Percentiles rank a stretch among this genome's conserved stretches.
Conservation (phyloP, 2,113 vertebrate genomes). For the Raja brachyura region DNA sequence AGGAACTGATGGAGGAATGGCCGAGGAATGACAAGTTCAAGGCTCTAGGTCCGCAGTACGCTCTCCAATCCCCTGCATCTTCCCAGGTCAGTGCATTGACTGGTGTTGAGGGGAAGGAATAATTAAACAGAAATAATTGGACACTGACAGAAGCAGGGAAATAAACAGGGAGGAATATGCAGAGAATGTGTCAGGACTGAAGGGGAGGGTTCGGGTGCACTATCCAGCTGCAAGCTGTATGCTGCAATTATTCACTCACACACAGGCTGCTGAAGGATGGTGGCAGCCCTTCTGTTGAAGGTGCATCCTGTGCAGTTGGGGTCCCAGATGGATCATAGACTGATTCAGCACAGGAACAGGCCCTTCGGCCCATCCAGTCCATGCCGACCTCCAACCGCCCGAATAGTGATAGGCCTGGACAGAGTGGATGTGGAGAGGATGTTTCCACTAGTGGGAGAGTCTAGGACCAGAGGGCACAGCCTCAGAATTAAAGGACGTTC, state of each 20-base stretch:
- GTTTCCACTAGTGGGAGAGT: too few species aligned
- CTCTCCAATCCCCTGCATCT: slow-evolving; percentile 46
- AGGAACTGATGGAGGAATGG: slow-evolving; percentile 58
- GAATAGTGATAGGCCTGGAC: too few species aligned
- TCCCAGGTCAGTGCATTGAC: slow-evolving; percentile 45
- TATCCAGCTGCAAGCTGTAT: neutral
- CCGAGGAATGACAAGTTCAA: slow-evolving; percentile 50
- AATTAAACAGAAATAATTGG: neutral
- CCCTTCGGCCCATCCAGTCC: neutral
- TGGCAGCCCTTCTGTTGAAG: neutral
- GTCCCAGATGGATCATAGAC: too few species aligned
- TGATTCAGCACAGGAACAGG: neutral
- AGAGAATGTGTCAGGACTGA: neutral
- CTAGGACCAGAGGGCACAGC: too few species aligned
- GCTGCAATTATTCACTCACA: neutral
- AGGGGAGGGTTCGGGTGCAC: too few species aligned
- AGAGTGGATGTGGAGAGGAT: too few species aligned
- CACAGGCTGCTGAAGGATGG: neutral
- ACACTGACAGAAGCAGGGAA: neutral
- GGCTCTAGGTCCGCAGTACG: slow-evolving; percentile 44
- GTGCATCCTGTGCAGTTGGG: neutral
- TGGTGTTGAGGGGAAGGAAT: neutral
- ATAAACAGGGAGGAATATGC: neutral
- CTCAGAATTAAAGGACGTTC: too few species aligned
- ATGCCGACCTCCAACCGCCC: too few species aligned